Percentiles rank a stretch among this genome's conserved stretches.
Conservation (phyloP, 2,888 invertebrate genomes). For the Tetragnatha montana region DNA sequence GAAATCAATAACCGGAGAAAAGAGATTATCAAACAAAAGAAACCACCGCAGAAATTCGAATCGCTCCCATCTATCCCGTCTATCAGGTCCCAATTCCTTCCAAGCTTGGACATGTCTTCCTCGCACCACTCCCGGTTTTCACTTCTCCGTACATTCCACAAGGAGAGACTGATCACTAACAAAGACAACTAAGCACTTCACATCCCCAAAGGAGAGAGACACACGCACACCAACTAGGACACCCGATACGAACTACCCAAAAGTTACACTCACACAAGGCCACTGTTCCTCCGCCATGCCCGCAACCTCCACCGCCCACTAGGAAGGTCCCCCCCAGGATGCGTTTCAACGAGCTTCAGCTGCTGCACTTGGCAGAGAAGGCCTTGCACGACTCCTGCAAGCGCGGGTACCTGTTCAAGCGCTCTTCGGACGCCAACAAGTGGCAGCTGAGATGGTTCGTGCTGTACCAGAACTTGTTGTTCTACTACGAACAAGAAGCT, state of each 20-base stretch:
- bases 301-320: background rate
- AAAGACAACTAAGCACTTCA: background rate
- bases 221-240: background rate
- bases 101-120: too few species aligned
- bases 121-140: too few species aligned
- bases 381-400: constrained; percentile 90
- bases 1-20: too few species aligned
- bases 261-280: background rate
- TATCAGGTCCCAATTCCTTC: too few species aligned
- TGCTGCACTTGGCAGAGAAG: constrained; percentile 88
- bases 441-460: constrained; percentile 83
- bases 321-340: constrained; percentile 78
- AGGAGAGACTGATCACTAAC: background rate
- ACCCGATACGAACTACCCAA: background rate
- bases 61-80: too few species aligned
- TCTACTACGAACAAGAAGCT: constrained; percentile 91
- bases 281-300: background rate
- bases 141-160: too few species aligned
- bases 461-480: constrained; percentile 87
- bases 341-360: constrained; percentile 89
- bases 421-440: constrained; percentile 88
- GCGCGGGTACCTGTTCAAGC: constrained; percentile 89
- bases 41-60: too few species aligned
- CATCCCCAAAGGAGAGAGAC: background rate
- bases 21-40: too few species aligned